Base-by-base conservation (phyloP, 2,888 invertebrate species). In the Dermolepida albohirtum region DNA sequence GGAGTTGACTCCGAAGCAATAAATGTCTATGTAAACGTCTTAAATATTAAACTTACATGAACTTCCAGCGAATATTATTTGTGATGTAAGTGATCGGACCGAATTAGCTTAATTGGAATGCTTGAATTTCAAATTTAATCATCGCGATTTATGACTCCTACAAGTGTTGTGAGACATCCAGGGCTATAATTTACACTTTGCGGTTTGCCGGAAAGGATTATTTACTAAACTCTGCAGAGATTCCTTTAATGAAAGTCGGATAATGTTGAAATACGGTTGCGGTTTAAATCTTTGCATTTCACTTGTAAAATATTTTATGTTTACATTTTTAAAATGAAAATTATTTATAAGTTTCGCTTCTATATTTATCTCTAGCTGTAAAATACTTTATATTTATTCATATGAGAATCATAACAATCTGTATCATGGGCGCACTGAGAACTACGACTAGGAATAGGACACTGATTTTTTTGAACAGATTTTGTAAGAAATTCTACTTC, bases 121-220 rank as follows among this genome's bases (percentile, higher is more conserved):
- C 47, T 59, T 59, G 59, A 59, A 59, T 59, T 59, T 47, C 59
- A 59, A 59, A 59, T 59, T 59, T 59, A 59, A 59, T 59, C 59
- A 59, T 34, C 10, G 47, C 59, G 59, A 59, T 59, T 59, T 59
- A 59, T 47, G 59, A 59, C 59, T 59, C 59, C 59, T 59, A 59
- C 59, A 59, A 59, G 59, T 59, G 59, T 47, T 59, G 59, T 59
- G 59, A 59, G 59, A 59, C 47, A 59, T 59, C 47, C 59, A 16
- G 27, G 44, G 47, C 59, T 29, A 47, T 59, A 59, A 59, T 59
- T 59, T 59, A 59, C 59, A 59, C 59, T 59, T 47, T 59, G 59
- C 47, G 59, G 59, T 11, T 14, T 47, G 59, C 59, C 59, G 1
- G 59, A 43, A 11, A 41, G 59, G 59, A 59, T 59, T 59, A 59